Evolutionary conservation across 2,797 vertebrate genomes (phyloP), one percentile per base, ranked within the genome.

Genomic region (Semaprochilodus insignis): DNA sequence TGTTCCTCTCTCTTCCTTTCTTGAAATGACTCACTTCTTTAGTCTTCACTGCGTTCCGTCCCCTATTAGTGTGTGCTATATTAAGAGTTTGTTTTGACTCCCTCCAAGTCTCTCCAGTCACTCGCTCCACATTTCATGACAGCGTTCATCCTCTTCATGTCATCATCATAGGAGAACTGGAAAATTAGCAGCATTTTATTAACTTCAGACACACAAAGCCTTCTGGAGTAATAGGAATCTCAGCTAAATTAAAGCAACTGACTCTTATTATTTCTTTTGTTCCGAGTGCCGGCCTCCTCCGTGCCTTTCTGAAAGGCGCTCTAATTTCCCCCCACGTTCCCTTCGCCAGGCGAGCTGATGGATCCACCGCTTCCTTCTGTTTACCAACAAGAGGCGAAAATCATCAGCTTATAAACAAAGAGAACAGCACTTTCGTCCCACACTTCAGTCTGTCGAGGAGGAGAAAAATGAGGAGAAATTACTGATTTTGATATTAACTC

Each of bases 161-260:
- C 81, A 74, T 82, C 81, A 81, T 85, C 79, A 78, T 25, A 85
- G 80, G 84, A 73, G 79, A 90, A 90, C 81, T 83, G 75, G 77
- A 81, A 93, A 93, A 93, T 93, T 87, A 93, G 92, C 80, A 86
- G 48, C 52, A 85, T 74, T 85, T 88, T 85, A 86, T 80, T 85
- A 86, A 89, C 65, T 83, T 76, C 85, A 81, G 81, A 48, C 84
- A 91, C 85, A 93, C 89, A 93, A 91, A 92, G 87, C 82, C 87
- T 80, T 77, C 57, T 60, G 77, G 74, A 89, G 91, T 94, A 94
- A 95, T 91, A 93, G 91, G 90, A 87, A 85, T 85, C 85, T 84
- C 63, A 85, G 86, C 90, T 77, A 69, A 84, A 90, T 89, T 83
- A 91, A 92, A 90, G 89, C 78, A 89, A 90, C 72, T 87, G 84